phyloP scores from a whole-genome alignment of 1,140 invertebrate genomes.

The Micrasema minimum region DNA sequence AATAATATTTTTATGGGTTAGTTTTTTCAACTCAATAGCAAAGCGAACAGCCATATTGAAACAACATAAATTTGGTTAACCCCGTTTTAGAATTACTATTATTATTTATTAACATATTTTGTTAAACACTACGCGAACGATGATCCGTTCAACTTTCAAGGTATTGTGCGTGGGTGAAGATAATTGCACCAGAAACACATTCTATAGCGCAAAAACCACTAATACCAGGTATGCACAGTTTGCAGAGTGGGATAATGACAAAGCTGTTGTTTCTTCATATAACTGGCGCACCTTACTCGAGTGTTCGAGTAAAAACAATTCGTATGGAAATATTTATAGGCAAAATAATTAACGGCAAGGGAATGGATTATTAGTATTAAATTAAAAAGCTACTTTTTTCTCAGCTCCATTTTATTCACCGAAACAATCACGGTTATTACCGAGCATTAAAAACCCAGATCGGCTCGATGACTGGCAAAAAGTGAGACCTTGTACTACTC shows the following conservation, averaged over 20 bases:
- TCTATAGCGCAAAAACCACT: conserved; percentile 7
- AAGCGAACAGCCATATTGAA: no score
- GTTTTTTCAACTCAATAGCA: no score
- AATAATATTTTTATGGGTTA: no score
- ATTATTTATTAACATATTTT: no score
- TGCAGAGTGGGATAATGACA: conserved; percentile 12
- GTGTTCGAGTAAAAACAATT: no score
- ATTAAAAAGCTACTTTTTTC: conserved; percentile 6
- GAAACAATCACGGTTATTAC: conserved; percentile 4
- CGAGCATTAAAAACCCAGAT: conserved; percentile 6
- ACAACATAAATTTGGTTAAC: no score
- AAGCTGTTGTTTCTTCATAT: conserved; percentile 20
- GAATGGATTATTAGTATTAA: not conserved
- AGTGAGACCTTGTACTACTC: conserved; percentile 12
- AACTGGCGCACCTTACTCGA: conserved; percentile 4
- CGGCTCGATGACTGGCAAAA: conserved; percentile 10
- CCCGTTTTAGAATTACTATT: no score
- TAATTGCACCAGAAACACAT: conserved; percentile 29
- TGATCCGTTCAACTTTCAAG: no score
- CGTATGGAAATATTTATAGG: no score
- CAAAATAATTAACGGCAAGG: not conserved
- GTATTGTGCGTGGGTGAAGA: conserved; percentile 6
- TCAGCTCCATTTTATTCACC: not conserved
- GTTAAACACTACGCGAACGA: no score
- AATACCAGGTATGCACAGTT: conserved; percentile 4